Evolutionary conservation across 1,140 invertebrate species (phyloP), one percentile per base, ranked within the genome.

Genomic region (Apolygus lucorum): DNA sequence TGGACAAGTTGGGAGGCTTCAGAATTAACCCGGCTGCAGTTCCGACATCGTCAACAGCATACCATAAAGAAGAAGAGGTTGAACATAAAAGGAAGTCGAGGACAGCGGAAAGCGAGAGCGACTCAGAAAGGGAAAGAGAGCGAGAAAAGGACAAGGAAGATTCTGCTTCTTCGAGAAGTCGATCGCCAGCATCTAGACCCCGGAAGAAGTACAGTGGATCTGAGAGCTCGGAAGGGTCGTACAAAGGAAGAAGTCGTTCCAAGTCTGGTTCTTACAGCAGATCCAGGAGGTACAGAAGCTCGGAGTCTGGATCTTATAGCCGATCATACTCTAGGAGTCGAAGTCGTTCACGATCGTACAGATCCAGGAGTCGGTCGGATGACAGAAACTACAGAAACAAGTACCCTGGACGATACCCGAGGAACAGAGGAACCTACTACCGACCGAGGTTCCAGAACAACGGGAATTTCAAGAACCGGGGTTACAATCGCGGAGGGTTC

Each of bases 371-470:
- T 25, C 42, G 83, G 17, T 88, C 86, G 0, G 83, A 84, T 11
- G 86, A 88, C 34, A 78, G 86, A 68, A 81, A 81, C 8, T 78
- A 82, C 67, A 74, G 80, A 1, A 80, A 78, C 68, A 78, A 80
- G 14, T 81, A 82, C 70, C 75, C 72, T 71, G 83, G 78, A 73
- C 82, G 78, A 75, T 83, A 84, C 69, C 87, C 72, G 24, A 66
- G 86, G 72, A 87, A 88, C 73, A 82, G 88, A 17, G 88, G 88
- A 52, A 90, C 88, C 0, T 90, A 90, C 75, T 90, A 90, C 77
- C 86, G 88, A 72, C 87, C 88, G 0, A 81, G 88, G 26, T 90
- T 89, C 81, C 86, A 88, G 75, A 82, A 76, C 71, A 80, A 79
- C 74, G 79, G 80, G 64, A 75, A 79, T 1, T 81, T 81, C 68